Base-by-base conservation (phyloP, 2,888 invertebrate species). In the Fissipunctia ypsillon region DNA sequence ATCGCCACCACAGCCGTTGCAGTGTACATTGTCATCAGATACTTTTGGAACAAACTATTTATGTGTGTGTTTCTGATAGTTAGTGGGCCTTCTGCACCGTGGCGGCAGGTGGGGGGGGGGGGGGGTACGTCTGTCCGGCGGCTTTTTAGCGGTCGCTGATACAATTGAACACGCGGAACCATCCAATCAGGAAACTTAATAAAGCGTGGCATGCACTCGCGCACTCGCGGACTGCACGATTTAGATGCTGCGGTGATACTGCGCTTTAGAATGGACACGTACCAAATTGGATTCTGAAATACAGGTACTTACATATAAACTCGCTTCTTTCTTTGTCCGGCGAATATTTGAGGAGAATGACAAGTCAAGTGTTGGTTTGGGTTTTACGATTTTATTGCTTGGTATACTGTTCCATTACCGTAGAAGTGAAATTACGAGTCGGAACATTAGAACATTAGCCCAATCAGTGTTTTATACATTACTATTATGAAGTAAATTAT, bases 131-230 rank as follows among this genome's bases (percentile, higher is more conserved):
- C 16, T 41, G 63, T 25, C 43, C n/a, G 25, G 6, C 57, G 52
- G 63, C 73, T 79, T 73, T 73, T 79, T 72, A 79, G 79, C 59
- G 79, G 50, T 19, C 72, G 61, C 73, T 73, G 80, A 73, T 64
- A 68, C 68, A 69, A 80, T 48, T 61, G 61, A 50, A 63, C 69
- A 19, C 52, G 69, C 67, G 59, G 63, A 38, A 67, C 67, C 73
- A 64, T 73, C 48, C 59, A 72, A 79, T 78, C 78, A 73, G 43
- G 41, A 59, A 63, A 78, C 63, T 59, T 67, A 64, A 63, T 71
- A 78, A 78, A 68, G 67, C 67, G 57, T 35, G 67, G 48, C 73
- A 61, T 72, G 66, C 78, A 72, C 57, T 38, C 67, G 72, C 66
- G 66, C 78, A 72, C 57, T 38, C 67, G 72, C 66, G 43, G 66